Evolutionary conservation across 2,113 vertebrate species (phyloP), one percentile per base, ranked within the genome.

Genomic region (Serilophus lunatus): DNA sequence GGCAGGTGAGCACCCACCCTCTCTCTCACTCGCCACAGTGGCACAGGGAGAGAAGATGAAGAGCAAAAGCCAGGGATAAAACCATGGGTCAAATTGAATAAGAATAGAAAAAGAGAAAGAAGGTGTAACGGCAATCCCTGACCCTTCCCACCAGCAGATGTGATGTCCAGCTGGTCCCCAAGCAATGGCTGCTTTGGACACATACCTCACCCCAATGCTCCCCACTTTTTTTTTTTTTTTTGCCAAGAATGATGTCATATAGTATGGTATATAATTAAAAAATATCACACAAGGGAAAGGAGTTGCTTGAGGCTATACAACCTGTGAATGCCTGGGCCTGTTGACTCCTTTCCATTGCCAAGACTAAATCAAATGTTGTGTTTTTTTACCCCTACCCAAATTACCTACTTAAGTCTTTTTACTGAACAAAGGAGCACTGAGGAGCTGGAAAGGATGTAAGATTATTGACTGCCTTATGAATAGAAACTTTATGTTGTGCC

Each of bases 111-210:
- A 66, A 40, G 26, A 10, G 16, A 42, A 49, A 65, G 17, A 6
- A 9, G n/a, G 38, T 47, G 57, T 13, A 50, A 81, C 68, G n/a
- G 47, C 4, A n/a, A 57, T 28, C 5, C 44, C 57, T 68, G 38
- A 35, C 18, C 35, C 17, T 24, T 68, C 28, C 49, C 29, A 72
- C 13, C 49, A 69, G 57, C 57, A 49, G 51, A 38, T 0, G 4
- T 24, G 57, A 36, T 20, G 12, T 29, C 36, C 57, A 51, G 47
- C n/a, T 0, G 0, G 40, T 35, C 10, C 20, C 63, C 3, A 4
- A 31, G 42, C 40, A 53, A 18, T 29, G 20, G 15, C 51, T 38
- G 3, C 25, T 68, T 79, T n/a, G 29, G 38, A 56, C 2, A 6
- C 29, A 3, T 14, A 8, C 6, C 6, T 20, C 42, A 25, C 11